Evolutionary conservation across 2,888 invertebrate genomes (phyloP).

Genomic region (Eupithecia subumbrata): DNA sequence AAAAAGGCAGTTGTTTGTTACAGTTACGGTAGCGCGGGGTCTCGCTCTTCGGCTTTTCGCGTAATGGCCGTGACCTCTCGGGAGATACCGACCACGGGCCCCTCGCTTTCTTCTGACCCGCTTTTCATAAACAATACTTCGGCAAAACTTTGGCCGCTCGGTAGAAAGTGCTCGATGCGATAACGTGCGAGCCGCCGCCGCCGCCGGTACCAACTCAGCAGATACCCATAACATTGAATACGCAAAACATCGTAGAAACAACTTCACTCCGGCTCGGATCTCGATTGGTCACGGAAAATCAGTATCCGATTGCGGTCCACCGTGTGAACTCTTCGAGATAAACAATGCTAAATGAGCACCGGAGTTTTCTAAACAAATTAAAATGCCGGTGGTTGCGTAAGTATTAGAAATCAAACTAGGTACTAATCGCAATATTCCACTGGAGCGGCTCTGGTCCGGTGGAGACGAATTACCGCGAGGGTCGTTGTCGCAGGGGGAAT

Average conservation of each 20-base stretch:
- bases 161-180: slow-evolving; percentile 80
- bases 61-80: slow-evolving; percentile 79
- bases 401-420: slow-evolving; percentile 43
- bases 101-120: slow-evolving; percentile 83
- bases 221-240: slow-evolving; percentile 52
- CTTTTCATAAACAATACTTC: slow-evolving; percentile 83
- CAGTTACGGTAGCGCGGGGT: slow-evolving; percentile 61
- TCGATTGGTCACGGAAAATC: slow-evolving; percentile 55
- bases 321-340: slow-evolving; percentile 54
- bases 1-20: slow-evolving; percentile 61
- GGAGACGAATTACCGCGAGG: slow-evolving; percentile 59
- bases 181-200: slow-evolving; percentile 63
- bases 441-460: slow-evolving; percentile 50
- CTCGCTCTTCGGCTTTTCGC: slow-evolving; percentile 61
- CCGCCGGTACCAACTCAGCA: slow-evolving; percentile 57
- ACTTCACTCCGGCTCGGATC: slow-evolving; percentile 51
- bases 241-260: slow-evolving; percentile 45
- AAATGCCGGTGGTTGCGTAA: slow-evolving; percentile 40
- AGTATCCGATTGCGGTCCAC: slow-evolving; percentile 52
- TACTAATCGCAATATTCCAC: slow-evolving; percentile 42
- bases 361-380: slow-evolving; percentile 47
- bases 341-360: slow-evolving; percentile 40
- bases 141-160: slow-evolving; percentile 64
- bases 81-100: slow-evolving; percentile 76
- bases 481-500: slow-evolving; percentile 54